Evolutionary conservation across 2,113 vertebrate species (phyloP).

Genomic region (Poecilia latipinna): DNA sequence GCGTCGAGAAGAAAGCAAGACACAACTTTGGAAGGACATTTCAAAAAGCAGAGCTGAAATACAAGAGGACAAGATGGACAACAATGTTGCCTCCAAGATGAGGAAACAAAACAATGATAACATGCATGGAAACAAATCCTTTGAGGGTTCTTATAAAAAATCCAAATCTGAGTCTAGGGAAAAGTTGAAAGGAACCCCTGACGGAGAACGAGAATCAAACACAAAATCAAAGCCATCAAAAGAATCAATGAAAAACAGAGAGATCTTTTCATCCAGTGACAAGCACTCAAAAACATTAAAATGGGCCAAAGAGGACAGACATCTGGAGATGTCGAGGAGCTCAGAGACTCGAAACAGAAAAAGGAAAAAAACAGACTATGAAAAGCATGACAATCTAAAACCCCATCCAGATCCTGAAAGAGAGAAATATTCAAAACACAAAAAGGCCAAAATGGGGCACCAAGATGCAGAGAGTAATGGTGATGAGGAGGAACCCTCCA

Average conservation of each 20-base stretch:
- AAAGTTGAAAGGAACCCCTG: slow-evolving; percentile 21
- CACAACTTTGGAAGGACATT: slow-evolving; percentile 5
- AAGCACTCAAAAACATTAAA: slow-evolving; percentile 22
- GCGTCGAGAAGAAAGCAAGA: slow-evolving; percentile 11
- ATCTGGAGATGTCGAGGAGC: slow-evolving; percentile 3
- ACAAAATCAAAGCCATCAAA: slow-evolving; percentile 34
- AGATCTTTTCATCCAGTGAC: slow-evolving; percentile 7
- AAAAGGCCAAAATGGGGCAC: slow-evolving; percentile 37
- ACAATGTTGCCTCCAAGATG: slow-evolving; percentile 22
- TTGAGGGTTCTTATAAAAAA: slow-evolving; percentile 28
- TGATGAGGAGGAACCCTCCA: slow-evolving; percentile 67
- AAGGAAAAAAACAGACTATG: slow-evolving; percentile 9
- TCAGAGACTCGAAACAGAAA: slow-evolving; percentile 28
- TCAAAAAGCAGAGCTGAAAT: slow-evolving; percentile 25
- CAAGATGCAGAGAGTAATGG: slow-evolving; percentile 32
- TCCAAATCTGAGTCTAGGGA: slow-evolving; percentile 30
- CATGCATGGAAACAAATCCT: slow-evolving; percentile 25
- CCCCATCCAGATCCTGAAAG: slow-evolving; percentile 19
- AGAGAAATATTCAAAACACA: slow-evolving; percentile 19
- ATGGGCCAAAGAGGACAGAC: slow-evolving; percentile 2
- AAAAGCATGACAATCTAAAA: background rate
- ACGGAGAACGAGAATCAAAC: slow-evolving; percentile 38
- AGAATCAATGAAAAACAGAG: slow-evolving; percentile 20
- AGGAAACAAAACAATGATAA: slow-evolving; percentile 38
- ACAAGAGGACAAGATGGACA: slow-evolving; percentile 21